Conservation (phyloP, 1,140 invertebrate genomes). For the Zaprionus kolodkinae region DNA sequence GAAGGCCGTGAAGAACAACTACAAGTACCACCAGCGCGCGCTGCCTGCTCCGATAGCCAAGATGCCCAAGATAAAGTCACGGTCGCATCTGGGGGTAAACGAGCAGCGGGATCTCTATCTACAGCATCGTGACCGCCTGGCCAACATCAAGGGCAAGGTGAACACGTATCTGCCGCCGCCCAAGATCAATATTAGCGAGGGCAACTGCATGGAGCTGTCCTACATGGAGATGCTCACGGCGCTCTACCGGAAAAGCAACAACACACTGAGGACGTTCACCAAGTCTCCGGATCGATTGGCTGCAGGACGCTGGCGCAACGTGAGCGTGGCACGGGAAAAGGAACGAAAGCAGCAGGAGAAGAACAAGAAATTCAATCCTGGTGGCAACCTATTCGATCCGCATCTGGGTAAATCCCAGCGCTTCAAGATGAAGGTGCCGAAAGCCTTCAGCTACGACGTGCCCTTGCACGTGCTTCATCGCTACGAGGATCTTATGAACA, state of each 20-base stretch:
- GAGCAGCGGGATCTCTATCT: slow-evolving; percentile 67
- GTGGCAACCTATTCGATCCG: slow-evolving; percentile 60
- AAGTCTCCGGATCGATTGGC: slow-evolving; percentile 65
- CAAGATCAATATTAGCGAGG: slow-evolving; percentile 53
- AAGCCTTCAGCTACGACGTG: slow-evolving; percentile 62
- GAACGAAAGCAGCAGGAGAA: slow-evolving; percentile 58
- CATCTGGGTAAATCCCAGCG: slow-evolving; percentile 32
- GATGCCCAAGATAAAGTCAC: slow-evolving; percentile 18
- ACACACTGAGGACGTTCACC: slow-evolving; percentile 67
- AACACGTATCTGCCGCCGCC: slow-evolving; percentile 64
- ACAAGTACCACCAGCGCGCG: slow-evolving; percentile 51
- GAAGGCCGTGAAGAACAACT: slow-evolving; percentile 36
- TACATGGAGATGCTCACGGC: slow-evolving; percentile 74
- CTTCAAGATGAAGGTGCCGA: slow-evolving; percentile 20
- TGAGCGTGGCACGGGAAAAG: slow-evolving; percentile 53
- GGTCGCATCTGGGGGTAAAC: slow-evolving; percentile 53
- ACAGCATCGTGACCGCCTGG: slow-evolving; percentile 64
- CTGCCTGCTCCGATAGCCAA: slow-evolving; percentile 31
- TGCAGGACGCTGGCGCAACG: slow-evolving; percentile 59
- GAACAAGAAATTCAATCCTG: slow-evolving; percentile 54
- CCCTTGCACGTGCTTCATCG: slow-evolving; percentile 69
- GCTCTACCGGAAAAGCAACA: slow-evolving; percentile 72
- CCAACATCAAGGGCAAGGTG: slow-evolving; percentile 70
- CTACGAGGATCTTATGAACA: slow-evolving; percentile 62
- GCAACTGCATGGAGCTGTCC: slow-evolving; percentile 66